These are phyloP conservation scores for Asbolus verrucosus DNA, from an alignment of 1,140 invertebrate genomes.

Conservation along the genomic window DNA sequence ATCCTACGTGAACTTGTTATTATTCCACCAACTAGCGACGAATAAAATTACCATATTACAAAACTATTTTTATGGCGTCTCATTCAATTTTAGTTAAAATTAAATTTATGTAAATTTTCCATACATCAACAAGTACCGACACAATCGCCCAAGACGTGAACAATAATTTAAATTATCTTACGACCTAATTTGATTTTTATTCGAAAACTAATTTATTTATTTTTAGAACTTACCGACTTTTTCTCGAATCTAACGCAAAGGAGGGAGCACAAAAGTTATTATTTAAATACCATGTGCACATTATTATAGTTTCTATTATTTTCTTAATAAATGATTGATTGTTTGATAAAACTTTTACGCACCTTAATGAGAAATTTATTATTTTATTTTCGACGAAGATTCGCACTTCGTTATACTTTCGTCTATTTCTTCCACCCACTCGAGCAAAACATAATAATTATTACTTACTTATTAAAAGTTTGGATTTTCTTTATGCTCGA, in stretches of 20 bases:
- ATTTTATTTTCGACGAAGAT: not conserved
- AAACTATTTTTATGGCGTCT: slow-evolving; percentile 28
- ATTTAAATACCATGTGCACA: not conserved
- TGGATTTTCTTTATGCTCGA: not conserved
- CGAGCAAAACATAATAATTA: slow-evolving; percentile 4
- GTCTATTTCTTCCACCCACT: not conserved
- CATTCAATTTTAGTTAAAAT: slow-evolving; percentile 25
- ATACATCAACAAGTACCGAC: not conserved
- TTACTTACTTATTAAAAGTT: slow-evolving; percentile 5
- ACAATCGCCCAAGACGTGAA: slow-evolving; percentile 14
- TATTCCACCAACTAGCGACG: slow-evolving; percentile 37
- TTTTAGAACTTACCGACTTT: not conserved
- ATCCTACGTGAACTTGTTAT: slow-evolving; percentile 43
- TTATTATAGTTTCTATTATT: slow-evolving; percentile 8
- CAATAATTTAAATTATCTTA: slow-evolving; percentile 12
- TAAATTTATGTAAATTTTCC: slow-evolving; percentile 32
- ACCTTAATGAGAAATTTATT: not conserved
- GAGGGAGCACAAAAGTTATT: not conserved
- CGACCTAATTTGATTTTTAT: not conserved
- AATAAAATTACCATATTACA: slow-evolving; percentile 45
- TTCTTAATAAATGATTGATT: slow-evolving; percentile 1
- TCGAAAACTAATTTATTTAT: not conserved
- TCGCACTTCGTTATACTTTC: not conserved
- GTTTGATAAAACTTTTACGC: not conserved
- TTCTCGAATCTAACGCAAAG: not conserved